Evolutionary conservation across 2,797 vertebrate species (phyloP).

Genomic region (Catharus ustulatus): DNA sequence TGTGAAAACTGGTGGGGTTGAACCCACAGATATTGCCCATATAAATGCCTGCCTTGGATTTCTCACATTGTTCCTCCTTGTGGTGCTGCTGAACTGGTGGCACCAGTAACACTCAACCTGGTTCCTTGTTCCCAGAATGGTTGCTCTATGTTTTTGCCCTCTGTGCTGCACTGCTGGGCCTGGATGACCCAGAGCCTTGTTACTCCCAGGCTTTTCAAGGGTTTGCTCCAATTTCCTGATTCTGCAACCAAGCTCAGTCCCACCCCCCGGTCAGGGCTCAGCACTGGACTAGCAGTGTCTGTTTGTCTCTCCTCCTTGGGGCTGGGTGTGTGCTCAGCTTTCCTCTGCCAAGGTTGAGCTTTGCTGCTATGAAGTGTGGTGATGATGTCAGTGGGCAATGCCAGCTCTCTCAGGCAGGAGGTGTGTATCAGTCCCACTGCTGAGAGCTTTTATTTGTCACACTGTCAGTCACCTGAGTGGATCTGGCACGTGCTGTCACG

Average conservation of each 20-base stretch:
- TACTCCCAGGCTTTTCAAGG: background rate
- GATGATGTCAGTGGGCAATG: background rate
- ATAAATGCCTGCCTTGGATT: background rate
- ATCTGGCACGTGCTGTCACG: background rate
- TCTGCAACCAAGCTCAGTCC: background rate
- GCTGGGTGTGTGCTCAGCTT: background rate
- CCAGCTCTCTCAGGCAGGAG: background rate
- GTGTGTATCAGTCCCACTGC: background rate
- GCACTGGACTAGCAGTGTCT: background rate
- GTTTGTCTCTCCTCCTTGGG: background rate
- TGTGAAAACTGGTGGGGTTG: background rate
- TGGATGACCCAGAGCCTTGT: background rate
- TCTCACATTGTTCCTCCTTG: background rate
- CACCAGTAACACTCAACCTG: background rate
- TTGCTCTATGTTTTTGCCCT: background rate
- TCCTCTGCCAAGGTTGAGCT: background rate
- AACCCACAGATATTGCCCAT: background rate
- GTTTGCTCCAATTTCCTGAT: background rate
- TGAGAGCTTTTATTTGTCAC: background rate
- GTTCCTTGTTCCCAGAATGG: background rate
- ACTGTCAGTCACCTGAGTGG: background rate
- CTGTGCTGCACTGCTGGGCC: fast-evolving
- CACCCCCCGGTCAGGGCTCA: fast-evolving
- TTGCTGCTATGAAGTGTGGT: background rate
- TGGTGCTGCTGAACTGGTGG: background rate